A percentile compares a stretch with the other conserved stretches of the same genome.
Conservation (phyloP, 2,888 invertebrate species). For the Drosophila siamana region DNA sequence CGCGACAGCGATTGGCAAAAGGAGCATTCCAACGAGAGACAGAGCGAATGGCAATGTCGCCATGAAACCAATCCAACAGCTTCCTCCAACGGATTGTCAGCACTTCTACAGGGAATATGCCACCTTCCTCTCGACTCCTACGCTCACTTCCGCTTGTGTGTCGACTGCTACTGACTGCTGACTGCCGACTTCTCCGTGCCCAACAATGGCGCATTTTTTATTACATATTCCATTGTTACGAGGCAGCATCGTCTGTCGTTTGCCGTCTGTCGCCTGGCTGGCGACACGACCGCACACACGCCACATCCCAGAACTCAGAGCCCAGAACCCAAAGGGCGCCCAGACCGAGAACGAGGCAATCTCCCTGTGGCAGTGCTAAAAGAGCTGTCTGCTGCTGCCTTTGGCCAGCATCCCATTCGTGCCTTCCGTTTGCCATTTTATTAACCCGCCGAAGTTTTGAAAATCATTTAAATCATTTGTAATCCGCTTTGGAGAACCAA, state of each 20-base stretch:
- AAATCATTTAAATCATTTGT: conserved; percentile 57
- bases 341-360: conserved; percentile 16
- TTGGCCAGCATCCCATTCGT: neutral
- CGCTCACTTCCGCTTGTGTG: conserved; percentile 15
- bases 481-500: conserved; percentile 68
- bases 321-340: neutral
- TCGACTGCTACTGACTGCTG: too few species aligned
- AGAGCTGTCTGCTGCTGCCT: conserved; percentile 60
- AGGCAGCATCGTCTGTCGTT: conserved; percentile 47
- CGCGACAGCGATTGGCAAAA: conserved; percentile 47
- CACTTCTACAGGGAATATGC: conserved; percentile 4
- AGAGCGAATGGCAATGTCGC: conserved; percentile 1
- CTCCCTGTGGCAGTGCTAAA: conserved; percentile 59
- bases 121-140: neutral
- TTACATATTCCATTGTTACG: conserved; percentile 67
- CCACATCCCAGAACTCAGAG: neutral
- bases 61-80: conserved; percentile 27
- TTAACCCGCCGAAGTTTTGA: conserved; percentile 40
- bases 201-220: conserved; percentile 51
- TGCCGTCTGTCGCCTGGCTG: conserved; percentile 45
- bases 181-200: neutral
- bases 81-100: conserved; percentile 4
- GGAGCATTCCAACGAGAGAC: conserved; percentile 18
- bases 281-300: conserved; percentile 32
- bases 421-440: conserved; percentile 33